phyloP scores from a whole-genome alignment of 2,797 vertebrate genomes.

The Pipistrellus nathusii region DNA sequence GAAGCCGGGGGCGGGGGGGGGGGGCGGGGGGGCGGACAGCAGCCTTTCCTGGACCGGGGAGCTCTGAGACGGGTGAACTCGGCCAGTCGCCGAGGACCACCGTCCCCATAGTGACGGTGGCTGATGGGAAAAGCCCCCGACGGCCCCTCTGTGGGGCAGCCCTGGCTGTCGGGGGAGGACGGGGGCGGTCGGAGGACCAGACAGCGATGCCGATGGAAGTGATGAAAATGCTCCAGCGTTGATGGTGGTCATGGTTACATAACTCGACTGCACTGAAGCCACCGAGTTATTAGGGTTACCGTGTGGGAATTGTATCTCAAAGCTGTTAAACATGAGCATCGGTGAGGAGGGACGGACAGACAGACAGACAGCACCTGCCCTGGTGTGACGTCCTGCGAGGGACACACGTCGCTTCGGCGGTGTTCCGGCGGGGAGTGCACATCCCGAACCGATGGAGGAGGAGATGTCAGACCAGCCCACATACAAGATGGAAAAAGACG shows the following conservation, averaged over 20 bases:
- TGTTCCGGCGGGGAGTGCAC: background rate
- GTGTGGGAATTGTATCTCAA: background rate
- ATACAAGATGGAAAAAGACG: background rate
- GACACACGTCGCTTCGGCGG: background rate
- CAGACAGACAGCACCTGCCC: background rate
- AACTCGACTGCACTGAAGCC: background rate
- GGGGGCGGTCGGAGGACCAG: fast-evolving
- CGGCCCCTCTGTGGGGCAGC: background rate
- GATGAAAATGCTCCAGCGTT: background rate
- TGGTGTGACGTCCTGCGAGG: background rate
- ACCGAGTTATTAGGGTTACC: background rate
- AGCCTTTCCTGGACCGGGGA: background rate
- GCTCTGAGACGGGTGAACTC: background rate
- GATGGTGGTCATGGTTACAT: too few relatives aligned
- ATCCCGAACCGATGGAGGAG: background rate
- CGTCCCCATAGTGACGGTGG: fast-evolving
- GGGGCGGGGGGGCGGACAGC: background rate
- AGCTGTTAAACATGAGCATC: background rate
- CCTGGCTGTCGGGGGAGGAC: too few relatives aligned
- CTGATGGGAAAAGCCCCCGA: background rate
- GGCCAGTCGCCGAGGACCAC: background rate
- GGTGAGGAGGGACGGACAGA: background rate
- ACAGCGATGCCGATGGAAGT: too few relatives aligned
- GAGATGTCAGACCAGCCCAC: background rate
- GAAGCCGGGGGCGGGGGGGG: background rate